Conservation (phyloP, 2,113 vertebrate species). For the Thermophis baileyi region DNA sequence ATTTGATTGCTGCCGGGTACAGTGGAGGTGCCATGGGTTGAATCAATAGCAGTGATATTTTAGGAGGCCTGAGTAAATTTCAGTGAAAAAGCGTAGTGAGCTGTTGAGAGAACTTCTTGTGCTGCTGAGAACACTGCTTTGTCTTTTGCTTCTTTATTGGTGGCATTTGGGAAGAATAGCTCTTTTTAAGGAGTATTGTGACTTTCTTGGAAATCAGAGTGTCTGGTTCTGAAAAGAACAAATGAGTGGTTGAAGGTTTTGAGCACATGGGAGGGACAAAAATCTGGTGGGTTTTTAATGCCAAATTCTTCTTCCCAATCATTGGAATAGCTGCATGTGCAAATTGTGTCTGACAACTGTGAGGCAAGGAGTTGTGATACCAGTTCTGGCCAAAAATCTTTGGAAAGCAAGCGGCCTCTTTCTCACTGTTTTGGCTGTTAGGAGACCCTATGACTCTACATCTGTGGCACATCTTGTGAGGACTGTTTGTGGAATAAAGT, state of each 20-base stretch:
- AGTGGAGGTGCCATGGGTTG: neutral
- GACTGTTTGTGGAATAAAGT: neutral
- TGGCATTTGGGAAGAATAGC: neutral
- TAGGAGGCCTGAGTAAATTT: neutral
- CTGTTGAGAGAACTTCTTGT: neutral
- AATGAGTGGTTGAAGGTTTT: neutral
- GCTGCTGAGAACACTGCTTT: neutral
- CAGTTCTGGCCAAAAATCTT: neutral
- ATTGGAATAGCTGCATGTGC: neutral
- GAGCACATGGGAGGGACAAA: neutral
- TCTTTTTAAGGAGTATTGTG: neutral
- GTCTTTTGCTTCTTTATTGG: neutral
- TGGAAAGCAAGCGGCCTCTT: neutral
- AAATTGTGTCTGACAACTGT: neutral
- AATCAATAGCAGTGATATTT: neutral
- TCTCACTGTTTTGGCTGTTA: neutral
- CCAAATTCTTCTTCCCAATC: neutral
- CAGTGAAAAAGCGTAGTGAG: neutral
- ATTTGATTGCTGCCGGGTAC: neutral
- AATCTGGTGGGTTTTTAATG: neutral
- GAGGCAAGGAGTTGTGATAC: neutral
- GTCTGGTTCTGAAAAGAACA: neutral
- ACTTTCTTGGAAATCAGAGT: neutral
- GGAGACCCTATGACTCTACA: neutral
- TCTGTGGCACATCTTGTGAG: neutral